Evolutionary conservation across 2,888 invertebrate genomes (phyloP).

Genomic region (Tillus elongatus): DNA sequence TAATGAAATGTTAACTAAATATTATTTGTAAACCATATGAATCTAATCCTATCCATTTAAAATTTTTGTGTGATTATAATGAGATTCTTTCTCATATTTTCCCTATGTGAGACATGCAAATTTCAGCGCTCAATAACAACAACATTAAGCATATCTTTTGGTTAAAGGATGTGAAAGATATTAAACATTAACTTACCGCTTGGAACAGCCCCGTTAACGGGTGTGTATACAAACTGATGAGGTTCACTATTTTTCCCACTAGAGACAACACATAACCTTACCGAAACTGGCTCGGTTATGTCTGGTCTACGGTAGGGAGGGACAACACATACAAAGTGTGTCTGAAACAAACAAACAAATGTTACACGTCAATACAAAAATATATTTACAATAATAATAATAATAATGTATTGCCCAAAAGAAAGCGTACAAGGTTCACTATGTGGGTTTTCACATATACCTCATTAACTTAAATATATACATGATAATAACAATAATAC

Average conservation of each 20-base stretch:
- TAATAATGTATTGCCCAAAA: too few relatives aligned
- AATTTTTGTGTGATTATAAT: too few relatives aligned
- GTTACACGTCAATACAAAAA: too few relatives aligned
- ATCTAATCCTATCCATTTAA: too few relatives aligned
- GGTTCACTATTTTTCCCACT: constrained; percentile 82
- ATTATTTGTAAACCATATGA: too few relatives aligned
- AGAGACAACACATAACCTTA: constrained; percentile 71
- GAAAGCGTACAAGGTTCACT: too few relatives aligned
- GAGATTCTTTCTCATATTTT: too few relatives aligned
- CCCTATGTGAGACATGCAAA: too few relatives aligned
- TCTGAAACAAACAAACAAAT: constrained; percentile 46
- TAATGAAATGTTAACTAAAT: too few relatives aligned
- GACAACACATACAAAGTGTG: constrained; percentile 78
- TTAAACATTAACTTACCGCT: constrained; percentile 39
- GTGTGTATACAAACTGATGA: constrained; percentile 75
- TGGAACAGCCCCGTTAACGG: constrained; percentile 41
- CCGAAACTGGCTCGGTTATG: constrained; percentile 59
- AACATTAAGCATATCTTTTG: constrained; percentile 32
- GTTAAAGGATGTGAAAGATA: constrained; percentile 21
- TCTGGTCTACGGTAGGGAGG: constrained; percentile 66
- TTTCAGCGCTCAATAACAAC: constrained; percentile 25
- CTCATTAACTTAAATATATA: too few relatives aligned
- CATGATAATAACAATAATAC: background rate
- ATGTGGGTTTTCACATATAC: too few relatives aligned
- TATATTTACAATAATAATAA: too few relatives aligned